phyloP scores from a whole-genome alignment of 2,113 vertebrate genomes.

The Salvelinus namaycush region DNA sequence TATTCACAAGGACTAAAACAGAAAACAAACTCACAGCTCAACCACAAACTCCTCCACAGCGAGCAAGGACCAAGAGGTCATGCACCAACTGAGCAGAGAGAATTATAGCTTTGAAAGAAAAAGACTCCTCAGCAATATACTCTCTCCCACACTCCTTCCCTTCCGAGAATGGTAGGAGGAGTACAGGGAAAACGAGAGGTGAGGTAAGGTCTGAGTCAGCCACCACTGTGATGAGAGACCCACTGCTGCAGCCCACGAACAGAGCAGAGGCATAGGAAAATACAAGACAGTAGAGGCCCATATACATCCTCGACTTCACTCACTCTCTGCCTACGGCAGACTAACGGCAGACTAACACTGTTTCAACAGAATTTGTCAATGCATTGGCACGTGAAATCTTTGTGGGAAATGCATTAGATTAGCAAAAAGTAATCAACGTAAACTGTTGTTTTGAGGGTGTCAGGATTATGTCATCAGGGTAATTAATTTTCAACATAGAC shows the following conservation, averaged over 20 bases:
- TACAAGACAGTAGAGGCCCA: background rate
- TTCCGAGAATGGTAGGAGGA: constrained; percentile 18
- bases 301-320: constrained; percentile 7
- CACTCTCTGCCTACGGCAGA: constrained; percentile 15
- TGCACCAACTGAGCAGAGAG: constrained; percentile 10
- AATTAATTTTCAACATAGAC: too few species aligned
- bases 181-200: constrained; percentile 27
- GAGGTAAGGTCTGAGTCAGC: constrained; percentile 22
- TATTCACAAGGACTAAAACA: background rate
- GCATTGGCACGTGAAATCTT: too few species aligned
- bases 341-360: constrained; percentile 29
- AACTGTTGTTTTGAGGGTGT: too few species aligned
- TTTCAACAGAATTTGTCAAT: too few species aligned
- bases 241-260: background rate
- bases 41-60: background rate
- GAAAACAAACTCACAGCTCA: constrained; percentile 9
- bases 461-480: too few species aligned
- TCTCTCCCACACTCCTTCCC: background rate
- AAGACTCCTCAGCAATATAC: background rate
- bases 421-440: too few species aligned
- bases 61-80: constrained; percentile 5
- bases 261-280: constrained; percentile 28
- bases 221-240: background rate
- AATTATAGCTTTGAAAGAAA: constrained; percentile 8
- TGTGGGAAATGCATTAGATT: too few species aligned